Conservation (phyloP, 2,888 invertebrate species). For the Drosophila picticornis region DNA sequence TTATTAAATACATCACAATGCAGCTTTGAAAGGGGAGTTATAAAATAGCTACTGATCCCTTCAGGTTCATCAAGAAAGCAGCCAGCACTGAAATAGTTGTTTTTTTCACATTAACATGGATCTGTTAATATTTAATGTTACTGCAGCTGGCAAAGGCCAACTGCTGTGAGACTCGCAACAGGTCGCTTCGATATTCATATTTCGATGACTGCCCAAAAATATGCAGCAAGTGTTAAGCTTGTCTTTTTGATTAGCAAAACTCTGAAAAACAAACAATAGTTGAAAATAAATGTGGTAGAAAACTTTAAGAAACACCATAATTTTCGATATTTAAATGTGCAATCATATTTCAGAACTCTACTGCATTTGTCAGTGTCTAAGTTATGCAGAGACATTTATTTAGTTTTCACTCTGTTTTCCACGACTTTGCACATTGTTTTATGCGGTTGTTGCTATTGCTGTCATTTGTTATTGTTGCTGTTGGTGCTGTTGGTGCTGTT, state of each 20-base stretch:
- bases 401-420: constrained; percentile 57
- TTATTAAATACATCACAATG: neutral
- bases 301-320: neutral
- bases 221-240: constrained; percentile 10
- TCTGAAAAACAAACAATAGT: neutral
- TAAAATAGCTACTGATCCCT: neutral
- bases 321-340: neutral
- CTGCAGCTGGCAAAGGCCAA: neutral
- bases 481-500: constrained; percentile 26
- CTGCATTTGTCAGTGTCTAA: constrained; percentile 39
- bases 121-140: neutral
- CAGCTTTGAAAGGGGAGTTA: neutral
- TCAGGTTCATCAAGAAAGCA: neutral
- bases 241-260: neutral
- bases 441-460: constrained; percentile 9
- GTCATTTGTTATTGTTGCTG: neutral
- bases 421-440: constrained; percentile 55
- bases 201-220: neutral
- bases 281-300: neutral
- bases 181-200: neutral
- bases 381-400: constrained; percentile 60
- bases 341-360: neutral
- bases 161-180: neutral
- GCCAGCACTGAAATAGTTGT: neutral
- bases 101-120: neutral